Base-by-base conservation (phyloP, 2,797 vertebrate genomes). In the Paguma larvata region DNA sequence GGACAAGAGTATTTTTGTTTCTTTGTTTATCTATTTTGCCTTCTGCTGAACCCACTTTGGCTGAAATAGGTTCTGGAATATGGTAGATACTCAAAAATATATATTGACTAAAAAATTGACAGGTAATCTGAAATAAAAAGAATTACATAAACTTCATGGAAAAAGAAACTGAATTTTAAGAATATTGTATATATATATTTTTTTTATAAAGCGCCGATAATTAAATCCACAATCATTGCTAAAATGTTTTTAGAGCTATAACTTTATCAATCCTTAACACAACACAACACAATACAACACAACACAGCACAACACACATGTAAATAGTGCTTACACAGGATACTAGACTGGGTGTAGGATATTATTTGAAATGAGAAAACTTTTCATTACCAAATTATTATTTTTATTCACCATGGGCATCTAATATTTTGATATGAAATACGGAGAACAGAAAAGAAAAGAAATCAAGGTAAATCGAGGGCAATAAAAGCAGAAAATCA, bases 401-500 rank as follows among this genome's bases (percentile, higher is more conserved):
- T 30, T 82, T 95, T 38, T 59, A n/a, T 84, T 95, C 25, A 92
- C 15, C 2, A 68, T 8, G 12, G 44, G 3, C 5, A 68, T 92
- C 53, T 83, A 41, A 89, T 83, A 85, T 44, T 89, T 91, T 41
- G 34, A 32, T 80, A 75, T 23, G 68, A 86, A 92, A 48, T 59
- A 75, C 19, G 9, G 70, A 83, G 77, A 78, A 18, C 2, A 56
- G 14, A 85, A 41, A 30, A 79, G 5, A 68, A 56, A 59, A 79
- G 4, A 68, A 59, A 53, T 83, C 16, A 85, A 75, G 18, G 15
- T 67, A 79, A 73, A 73, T 23, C 41, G 41, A 59, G 1, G 5
- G 1, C 72, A 85, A 79, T 38, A 21, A 73, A 83, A 86, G 13
- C 41, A 72, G 27, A 46, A 68, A 89, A 38, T 14, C 5, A 44